phyloP scores from a whole-genome alignment of 2,797 vertebrate genomes.

The Glyptemys insculpta region DNA sequence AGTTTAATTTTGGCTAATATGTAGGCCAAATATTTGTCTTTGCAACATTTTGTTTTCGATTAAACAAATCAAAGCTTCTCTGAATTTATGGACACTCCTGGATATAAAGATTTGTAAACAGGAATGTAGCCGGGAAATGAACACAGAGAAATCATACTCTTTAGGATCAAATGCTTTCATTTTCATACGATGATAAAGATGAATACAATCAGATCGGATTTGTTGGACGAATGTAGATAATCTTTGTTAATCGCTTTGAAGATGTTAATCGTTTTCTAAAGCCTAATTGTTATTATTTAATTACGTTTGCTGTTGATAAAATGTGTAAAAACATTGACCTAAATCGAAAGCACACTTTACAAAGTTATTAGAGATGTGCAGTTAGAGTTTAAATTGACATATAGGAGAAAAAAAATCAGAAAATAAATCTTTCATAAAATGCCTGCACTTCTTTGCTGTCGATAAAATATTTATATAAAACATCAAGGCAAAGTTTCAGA shows the following conservation, averaged over 20 bases:
- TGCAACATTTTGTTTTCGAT: not conserved
- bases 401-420: not conserved
- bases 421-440: not conserved
- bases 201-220: rapidly evolving
- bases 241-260: not conserved
- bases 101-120: not conserved
- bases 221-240: not conserved
- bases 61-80: not conserved
- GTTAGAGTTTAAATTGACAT: not conserved
- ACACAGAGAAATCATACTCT: not conserved
- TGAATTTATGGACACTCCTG: not conserved
- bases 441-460: not conserved
- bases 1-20: not conserved
- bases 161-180: not conserved
- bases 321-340: not conserved
- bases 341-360: rapidly evolving
- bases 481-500: not conserved
- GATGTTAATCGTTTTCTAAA: not conserved
- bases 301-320: not conserved
- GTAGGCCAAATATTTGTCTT: not conserved
- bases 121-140: not conserved
- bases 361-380: rapidly evolving
- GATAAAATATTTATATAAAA: not conserved
- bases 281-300: not conserved
- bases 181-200: not conserved